Percentiles rank a stretch among this genome's conserved stretches.
Conservation (phyloP, 1,140 invertebrate species). For the Periplaneta americana region DNA sequence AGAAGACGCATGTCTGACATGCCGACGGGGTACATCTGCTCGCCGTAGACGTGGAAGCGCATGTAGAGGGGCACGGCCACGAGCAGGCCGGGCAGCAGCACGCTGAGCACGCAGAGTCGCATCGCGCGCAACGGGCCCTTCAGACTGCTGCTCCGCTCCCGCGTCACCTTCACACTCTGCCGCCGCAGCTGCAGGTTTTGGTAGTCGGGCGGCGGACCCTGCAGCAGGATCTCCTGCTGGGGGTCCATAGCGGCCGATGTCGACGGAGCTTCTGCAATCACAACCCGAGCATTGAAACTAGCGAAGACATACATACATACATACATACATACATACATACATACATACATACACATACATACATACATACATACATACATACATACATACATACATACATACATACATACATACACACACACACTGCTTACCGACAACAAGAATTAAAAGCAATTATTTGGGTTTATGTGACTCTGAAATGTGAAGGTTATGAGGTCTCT, state of each 20-base stretch:
- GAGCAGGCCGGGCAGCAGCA: slow-evolving; percentile 56
- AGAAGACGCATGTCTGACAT: slow-evolving; percentile 70
- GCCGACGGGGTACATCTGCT: slow-evolving; percentile 63
- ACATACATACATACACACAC: no score
- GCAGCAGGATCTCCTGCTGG: not conserved
- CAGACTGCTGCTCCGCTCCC: slow-evolving; percentile 8
- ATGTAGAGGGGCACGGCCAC: slow-evolving; percentile 61
- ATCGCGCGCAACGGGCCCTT: slow-evolving; percentile 54
- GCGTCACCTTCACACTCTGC: not conserved
- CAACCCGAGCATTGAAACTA: no score
- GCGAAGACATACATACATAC: no score
- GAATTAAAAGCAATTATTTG: no score
- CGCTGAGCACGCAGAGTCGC: slow-evolving; percentile 54
- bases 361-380: no score
- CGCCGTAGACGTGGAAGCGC: slow-evolving; percentile 58
- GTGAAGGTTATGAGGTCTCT: no score
- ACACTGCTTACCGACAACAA: no score
- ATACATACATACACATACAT: no score
- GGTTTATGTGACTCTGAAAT: no score
- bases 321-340: no score
- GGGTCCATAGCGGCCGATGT: not conserved
- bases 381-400: no score
- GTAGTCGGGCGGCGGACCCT: not conserved
- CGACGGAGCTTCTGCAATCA: not conserved
- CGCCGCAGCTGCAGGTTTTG: not conserved